Evolutionary conservation across 2,797 vertebrate species (phyloP).

Genomic region (Hoplostethus mediterraneus): DNA sequence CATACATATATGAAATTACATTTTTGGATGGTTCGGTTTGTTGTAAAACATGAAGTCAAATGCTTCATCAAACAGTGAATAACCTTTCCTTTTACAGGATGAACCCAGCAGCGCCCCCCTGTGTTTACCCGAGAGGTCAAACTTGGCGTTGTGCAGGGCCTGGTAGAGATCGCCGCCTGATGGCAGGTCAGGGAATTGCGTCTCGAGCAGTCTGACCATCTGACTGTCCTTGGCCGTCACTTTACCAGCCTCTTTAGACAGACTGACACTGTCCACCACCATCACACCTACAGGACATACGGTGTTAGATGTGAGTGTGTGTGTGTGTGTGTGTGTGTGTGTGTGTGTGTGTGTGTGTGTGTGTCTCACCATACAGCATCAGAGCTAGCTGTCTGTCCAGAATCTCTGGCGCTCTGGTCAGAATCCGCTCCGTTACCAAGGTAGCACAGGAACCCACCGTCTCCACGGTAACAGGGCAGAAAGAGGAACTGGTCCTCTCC

Average conservation of each 20-base stretch:
- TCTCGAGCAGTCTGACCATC: slow-evolving; percentile 80
- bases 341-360: too few relatives aligned
- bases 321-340: not conserved
- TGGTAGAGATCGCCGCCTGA: slow-evolving; percentile 77
- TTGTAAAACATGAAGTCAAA: too few relatives aligned
- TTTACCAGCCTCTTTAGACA: slow-evolving; percentile 84
- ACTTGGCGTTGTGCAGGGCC: slow-evolving; percentile 86
- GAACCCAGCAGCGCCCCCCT: too few relatives aligned
- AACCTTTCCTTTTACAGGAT: too few relatives aligned
- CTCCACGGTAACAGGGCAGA: slow-evolving; percentile 79
- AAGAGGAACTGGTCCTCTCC: slow-evolving; percentile 66
- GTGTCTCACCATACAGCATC: slow-evolving; percentile 85
- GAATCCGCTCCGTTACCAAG: slow-evolving; percentile 85
- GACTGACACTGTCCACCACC: slow-evolving; percentile 88
- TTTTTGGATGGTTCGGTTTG: too few relatives aligned
- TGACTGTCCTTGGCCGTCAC: slow-evolving; percentile 66
- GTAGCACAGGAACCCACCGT: slow-evolving; percentile 88
- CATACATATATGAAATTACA: slow-evolving; percentile 1
- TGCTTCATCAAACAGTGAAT: too few relatives aligned
- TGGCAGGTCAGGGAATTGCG: slow-evolving; percentile 83
- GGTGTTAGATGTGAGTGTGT: not conserved
- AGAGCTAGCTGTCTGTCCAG: slow-evolving; percentile 83
- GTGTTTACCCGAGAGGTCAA: slow-evolving; percentile 85
- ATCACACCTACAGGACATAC: slow-evolving; percentile 81
- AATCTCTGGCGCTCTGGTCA: slow-evolving; percentile 80